Evolutionary conservation across 2,888 invertebrate genomes (phyloP), one percentile per base, ranked within the genome.

Genomic region (Alcis repandata): DNA sequence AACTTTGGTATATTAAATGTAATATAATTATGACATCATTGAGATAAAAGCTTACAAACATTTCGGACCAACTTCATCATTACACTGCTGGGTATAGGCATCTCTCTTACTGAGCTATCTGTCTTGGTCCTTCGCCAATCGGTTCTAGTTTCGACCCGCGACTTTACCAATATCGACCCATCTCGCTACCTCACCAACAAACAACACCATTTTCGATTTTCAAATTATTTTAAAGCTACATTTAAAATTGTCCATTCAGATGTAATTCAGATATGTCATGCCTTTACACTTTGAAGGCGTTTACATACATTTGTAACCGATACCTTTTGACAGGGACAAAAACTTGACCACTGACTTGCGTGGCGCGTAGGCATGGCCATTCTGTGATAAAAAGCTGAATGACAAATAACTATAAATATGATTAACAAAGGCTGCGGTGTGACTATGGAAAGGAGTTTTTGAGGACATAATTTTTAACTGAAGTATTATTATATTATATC

Each of bases 311-410:
- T 63, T 67, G 68, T 67, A 70, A 68, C 45, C 41, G 62, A 59
- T 61, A 69, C 53, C 67, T 64, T 63, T 72, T 62, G 60, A 65
- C 71, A 67, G 57, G 20, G 27, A 63, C 59, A 77, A 82, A 84
- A 80, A 77, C 71, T 59, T 78, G 76, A 79, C 79, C 81, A 81
- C 64, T 77, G 77, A 71, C 75, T 76, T 73, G 73, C 69, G 81
- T 79, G 85, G 73, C 69, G 81, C 79, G 85, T 83, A 84, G 83
- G 84, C 75, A 73, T 68, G 76, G 71, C 70, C 22, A 53, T 58
- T 63, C 38, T 58, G 1, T 69, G 76, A 80, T 79, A 87, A 87
- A 65, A 88, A 88, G 83, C 75, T 73, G 74, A 74, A 73, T 78
- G 69, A 79, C 76, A 63, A 53, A 46, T 56, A 56, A 33, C 33